Base-by-base conservation (phyloP, 2,888 invertebrate species). In the Heteromurus nitidus region DNA sequence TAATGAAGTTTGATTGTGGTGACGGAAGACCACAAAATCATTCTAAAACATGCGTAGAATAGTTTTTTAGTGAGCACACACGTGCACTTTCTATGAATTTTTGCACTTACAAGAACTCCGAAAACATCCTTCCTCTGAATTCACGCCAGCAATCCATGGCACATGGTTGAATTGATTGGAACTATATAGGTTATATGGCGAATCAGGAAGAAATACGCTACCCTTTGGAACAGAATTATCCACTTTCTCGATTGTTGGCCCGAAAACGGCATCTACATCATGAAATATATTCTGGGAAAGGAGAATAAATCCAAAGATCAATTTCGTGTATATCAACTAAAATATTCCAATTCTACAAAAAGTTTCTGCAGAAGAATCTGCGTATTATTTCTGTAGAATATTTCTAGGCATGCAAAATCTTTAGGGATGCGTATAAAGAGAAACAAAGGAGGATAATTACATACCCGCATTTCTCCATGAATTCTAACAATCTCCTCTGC, bases 201-300 rank as follows among this genome's bases (percentile, higher is more conserved):
- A 77, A 24, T 84, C 84, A 13, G 73, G 47, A 3, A 85, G 36
- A 30, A 85, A 84, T 18, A 26, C 42, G 28, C 47, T 44, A 42
- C 64, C 67, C 36, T 65, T 30, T 0, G 80, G 72, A 9, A 20
- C 30, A 1, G 13, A 30, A 44, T 62, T 22, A 22, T 73, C 69
- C 0, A 53, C 55, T 26, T 28, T 18, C 65, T 84, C 85, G 22
- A 84, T 80, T 7, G 82, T 64, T 13, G 85, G 85, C 3, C 70
- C 80, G 55, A 83, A 84, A 36, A 81, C 65, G 13, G 82, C 80
- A n/a, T 72, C 47, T 16, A 75, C 50, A 3, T 84, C 72, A 50
- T 83, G 82, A 36, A 82, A 80, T n/a, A 77, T 22, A 22, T 85
- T 65, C 85, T 85, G 55, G 2, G n/a, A n/a, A n/a, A n/a, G n/a